Evolutionary conservation across 64 coral and sea anemone species (phyloP).

Genomic region (Platygyra sinensis): DNA sequence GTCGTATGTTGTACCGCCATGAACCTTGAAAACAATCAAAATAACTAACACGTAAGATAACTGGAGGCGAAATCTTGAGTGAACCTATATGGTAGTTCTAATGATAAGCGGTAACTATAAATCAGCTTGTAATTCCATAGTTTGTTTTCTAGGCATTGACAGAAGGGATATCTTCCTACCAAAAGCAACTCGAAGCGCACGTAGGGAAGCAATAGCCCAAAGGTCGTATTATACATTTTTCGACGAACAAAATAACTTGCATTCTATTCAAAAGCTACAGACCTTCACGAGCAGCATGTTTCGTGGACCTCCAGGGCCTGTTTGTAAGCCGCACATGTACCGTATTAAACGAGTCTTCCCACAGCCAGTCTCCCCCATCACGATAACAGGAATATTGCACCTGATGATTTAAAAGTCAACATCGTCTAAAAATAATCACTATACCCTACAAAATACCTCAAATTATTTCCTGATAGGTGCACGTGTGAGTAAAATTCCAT

Average conservation of each 20-base stretch:
- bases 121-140: too few species aligned
- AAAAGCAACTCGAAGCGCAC: background rate
- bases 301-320: slow-evolving; percentile 15
- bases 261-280: background rate
- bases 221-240: too few species aligned
- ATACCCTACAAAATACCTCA: background rate
- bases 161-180: background rate
- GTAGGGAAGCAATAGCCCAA: too few species aligned
- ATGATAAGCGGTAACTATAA: too few species aligned
- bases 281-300: slow-evolving; percentile 70
- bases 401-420: background rate
- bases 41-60: too few species aligned
- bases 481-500: too few species aligned
- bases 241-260: too few species aligned
- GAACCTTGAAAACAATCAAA: slow-evolving; percentile 41
- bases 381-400: slow-evolving; percentile 58
- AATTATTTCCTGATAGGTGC: too few species aligned
- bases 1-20: slow-evolving; percentile 67
- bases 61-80: too few species aligned
- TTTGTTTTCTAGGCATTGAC: too few species aligned
- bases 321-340: slow-evolving; percentile 61
- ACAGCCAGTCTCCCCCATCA: slow-evolving; percentile 77
- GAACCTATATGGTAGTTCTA: too few species aligned
- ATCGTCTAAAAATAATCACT: background rate
- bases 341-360: slow-evolving; percentile 59